Evolutionary conservation across 2,888 invertebrate species (phyloP).

Genomic region (Andrena camellia): DNA sequence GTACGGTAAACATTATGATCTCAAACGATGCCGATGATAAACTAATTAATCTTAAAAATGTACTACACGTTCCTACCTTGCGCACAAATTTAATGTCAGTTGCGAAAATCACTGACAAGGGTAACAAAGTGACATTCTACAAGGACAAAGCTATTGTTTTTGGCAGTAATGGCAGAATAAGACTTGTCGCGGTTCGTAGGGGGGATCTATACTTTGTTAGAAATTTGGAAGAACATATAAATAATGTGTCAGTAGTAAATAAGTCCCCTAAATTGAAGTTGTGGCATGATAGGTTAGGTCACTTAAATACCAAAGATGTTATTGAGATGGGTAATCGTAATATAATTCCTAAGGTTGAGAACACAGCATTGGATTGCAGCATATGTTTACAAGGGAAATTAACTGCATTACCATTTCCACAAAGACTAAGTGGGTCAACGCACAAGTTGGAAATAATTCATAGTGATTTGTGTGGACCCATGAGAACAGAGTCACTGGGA

Average conservation of each 20-base stretch:
- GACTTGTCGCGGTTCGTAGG: neutral
- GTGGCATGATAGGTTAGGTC: neutral
- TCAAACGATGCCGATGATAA: neutral
- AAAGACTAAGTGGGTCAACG: neutral
- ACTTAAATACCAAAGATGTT: neutral
- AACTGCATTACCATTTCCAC: neutral
- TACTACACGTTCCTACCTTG: neutral
- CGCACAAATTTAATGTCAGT: neutral
- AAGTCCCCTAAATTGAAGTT: neutral
- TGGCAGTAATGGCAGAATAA: neutral
- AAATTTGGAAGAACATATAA: neutral
- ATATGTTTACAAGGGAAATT: constrained; percentile 3
- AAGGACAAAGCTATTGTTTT: constrained; percentile 6
- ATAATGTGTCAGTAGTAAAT: neutral
- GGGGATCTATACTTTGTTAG: neutral
- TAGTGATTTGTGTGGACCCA: neutral
- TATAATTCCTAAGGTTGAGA: constrained; percentile 1
- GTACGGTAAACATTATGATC: neutral
- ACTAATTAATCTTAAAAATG: neutral
- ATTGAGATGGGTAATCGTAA: neutral
- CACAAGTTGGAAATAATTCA: neutral
- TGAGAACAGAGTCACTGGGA: neutral
- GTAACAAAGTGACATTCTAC: neutral
- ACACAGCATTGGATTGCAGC: neutral
- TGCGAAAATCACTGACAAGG: neutral